These are phyloP conservation scores for Gibbula magus DNA, from an alignment of 2,888 invertebrate species.

Conservation along the genomic window DNA sequence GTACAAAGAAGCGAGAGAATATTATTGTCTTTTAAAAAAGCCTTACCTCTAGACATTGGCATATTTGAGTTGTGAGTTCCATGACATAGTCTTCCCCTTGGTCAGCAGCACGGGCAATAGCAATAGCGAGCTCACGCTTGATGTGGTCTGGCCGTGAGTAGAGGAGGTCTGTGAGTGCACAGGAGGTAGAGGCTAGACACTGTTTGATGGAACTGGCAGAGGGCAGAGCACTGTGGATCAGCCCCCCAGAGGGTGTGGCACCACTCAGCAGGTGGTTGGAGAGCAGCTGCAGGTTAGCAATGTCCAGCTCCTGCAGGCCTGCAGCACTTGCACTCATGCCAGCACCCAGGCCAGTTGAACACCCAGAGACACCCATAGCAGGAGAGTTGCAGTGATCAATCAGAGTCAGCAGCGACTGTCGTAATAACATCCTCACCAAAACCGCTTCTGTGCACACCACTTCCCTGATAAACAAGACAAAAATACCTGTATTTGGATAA, in stretches of 20 bases:
- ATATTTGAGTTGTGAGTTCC: constrained; percentile 73
- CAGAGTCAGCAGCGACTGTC: constrained; percentile 70
- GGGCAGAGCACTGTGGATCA: background rate
- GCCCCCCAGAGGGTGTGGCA: constrained; percentile 64
- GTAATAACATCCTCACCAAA: constrained; percentile 70
- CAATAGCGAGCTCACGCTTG: constrained; percentile 69
- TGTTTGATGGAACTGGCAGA: constrained; percentile 52
- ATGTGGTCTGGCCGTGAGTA: constrained; percentile 66
- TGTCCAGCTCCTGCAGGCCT: constrained; percentile 71
- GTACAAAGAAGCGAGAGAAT: too few species aligned
- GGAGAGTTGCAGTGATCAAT: constrained; percentile 72
- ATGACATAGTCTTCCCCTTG: constrained; percentile 74
- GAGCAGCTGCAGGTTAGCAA: constrained; percentile 74
- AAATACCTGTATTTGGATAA: too few species aligned
- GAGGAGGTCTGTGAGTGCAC: constrained; percentile 68
- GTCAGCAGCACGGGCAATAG: constrained; percentile 71
- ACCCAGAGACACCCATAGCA: constrained; percentile 65
- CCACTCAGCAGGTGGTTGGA: constrained; percentile 69
- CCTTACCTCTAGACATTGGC: constrained; percentile 72
- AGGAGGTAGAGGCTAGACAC: constrained; percentile 57
- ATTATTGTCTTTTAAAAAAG: too few species aligned
- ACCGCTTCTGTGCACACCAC: constrained; percentile 68
- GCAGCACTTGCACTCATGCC: constrained; percentile 71
- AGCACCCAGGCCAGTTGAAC: constrained; percentile 59
- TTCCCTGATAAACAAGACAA: constrained; percentile 62